A percentile compares a stretch with the other conserved stretches of the same genome.
Evolutionary conservation across 2,113 vertebrate species (phyloP).

Genomic region (Podarcis muralis): DNA sequence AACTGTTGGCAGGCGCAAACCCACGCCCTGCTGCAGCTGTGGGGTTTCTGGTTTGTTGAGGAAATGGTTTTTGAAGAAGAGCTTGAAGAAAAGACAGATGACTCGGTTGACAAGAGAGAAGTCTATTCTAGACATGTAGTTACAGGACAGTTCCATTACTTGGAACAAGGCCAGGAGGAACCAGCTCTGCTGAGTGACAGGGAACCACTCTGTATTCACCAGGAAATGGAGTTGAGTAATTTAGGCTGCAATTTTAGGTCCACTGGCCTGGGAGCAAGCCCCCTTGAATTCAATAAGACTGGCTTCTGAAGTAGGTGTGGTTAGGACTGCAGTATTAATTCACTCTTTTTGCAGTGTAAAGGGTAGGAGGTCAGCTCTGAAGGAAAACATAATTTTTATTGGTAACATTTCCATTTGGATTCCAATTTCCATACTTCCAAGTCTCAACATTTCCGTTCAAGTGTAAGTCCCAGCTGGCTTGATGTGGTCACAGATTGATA

Average conservation of each 20-base stretch:
- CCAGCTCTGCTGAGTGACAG: not conserved
- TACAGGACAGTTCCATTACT: not conserved
- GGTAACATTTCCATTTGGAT: conserved; percentile 12
- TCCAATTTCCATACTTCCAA: not conserved
- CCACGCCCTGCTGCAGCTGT: not conserved
- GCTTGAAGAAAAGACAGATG: conserved; percentile 21
- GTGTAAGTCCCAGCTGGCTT: conserved; percentile 13
- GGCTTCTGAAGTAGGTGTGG: too few relatives aligned
- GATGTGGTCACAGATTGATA: conserved; percentile 24
- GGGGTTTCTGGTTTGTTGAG: conserved; percentile 8
- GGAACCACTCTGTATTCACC: not conserved
- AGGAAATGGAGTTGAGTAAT: not conserved
- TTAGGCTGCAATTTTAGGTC: not conserved
- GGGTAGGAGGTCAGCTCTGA: not conserved
- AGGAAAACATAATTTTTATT: conserved; percentile 8
- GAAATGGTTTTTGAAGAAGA: conserved; percentile 33
- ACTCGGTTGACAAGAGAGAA: not conserved
- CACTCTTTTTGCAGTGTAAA: not conserved
- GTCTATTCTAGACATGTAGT: not conserved
- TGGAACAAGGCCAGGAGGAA: conserved; percentile 30
- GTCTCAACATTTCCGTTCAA: conserved; percentile 30
- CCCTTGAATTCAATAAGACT: too few relatives aligned
- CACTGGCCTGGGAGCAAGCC: too few relatives aligned
- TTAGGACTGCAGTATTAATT: not conserved
- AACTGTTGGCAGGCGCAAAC: conserved; percentile 1